These are phyloP conservation scores for Notothenia coriiceps DNA, from an alignment of 2,113 vertebrate genomes.

Conservation along the genomic window DNA sequence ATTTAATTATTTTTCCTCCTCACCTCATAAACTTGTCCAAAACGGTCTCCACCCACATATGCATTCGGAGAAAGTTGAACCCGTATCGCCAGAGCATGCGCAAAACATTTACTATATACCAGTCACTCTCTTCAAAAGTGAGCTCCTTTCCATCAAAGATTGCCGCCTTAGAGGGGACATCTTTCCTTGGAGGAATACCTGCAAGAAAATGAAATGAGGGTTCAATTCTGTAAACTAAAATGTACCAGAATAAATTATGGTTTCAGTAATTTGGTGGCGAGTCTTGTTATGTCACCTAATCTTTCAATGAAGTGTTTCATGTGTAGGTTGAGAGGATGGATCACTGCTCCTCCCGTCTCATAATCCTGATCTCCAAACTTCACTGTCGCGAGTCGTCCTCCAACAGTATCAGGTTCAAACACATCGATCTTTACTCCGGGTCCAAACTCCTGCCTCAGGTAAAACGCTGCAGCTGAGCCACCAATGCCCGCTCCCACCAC, in stretches of 20 bases:
- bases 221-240: neutral
- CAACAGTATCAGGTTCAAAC: constrained; percentile 86
- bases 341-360: constrained; percentile 88
- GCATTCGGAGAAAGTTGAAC: constrained; percentile 90
- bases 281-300: constrained; percentile 82
- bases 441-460: constrained; percentile 92
- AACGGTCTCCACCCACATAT: constrained; percentile 94
- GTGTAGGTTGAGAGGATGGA: constrained; percentile 95
- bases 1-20: constrained; percentile 6
- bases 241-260: neutral
- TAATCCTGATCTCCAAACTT: constrained; percentile 84
- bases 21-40: constrained; percentile 98
- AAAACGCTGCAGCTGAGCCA: constrained; percentile 89
- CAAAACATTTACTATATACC: constrained; percentile 90
- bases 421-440: constrained; percentile 87
- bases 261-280: neutral
- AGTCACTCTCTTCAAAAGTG: constrained; percentile 93
- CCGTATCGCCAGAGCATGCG: constrained; percentile 92
- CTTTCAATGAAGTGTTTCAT: constrained; percentile 94
- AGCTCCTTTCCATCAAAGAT: constrained; percentile 92
- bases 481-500: constrained; percentile 93
- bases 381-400: constrained; percentile 89
- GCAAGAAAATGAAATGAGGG: neutral
- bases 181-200: constrained; percentile 83
- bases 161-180: constrained; percentile 76